phyloP scores from a whole-genome alignment of 2,888 invertebrate genomes.

The Ormyrus rosae region DNA sequence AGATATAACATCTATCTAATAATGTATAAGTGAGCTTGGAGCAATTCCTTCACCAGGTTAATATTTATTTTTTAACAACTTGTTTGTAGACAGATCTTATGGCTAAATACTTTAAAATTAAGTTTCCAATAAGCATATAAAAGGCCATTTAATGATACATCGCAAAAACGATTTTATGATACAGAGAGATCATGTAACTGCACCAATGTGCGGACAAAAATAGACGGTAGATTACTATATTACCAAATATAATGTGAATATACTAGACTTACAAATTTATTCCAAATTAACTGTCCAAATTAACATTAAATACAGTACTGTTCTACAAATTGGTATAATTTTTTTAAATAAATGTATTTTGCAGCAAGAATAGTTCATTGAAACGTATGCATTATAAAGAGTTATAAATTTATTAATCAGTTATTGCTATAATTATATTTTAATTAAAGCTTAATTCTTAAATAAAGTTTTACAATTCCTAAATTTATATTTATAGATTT shows the following conservation, averaged over 20 bases:
- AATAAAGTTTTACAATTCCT: too few relatives aligned
- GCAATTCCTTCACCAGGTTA: conserved; percentile 35
- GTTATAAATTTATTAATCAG: too few relatives aligned
- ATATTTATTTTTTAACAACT: conserved; percentile 18
- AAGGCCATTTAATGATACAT: conserved; percentile 46
- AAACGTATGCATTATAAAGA: too few relatives aligned
- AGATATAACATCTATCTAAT: background rate
- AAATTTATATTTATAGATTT: too few relatives aligned
- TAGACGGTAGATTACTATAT: conserved; percentile 30
- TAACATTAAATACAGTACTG: too few relatives aligned
- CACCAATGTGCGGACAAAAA: conserved; percentile 25
- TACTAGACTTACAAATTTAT: conserved; percentile 1
- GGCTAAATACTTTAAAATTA: conserved; percentile 39
- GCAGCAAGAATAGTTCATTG: too few relatives aligned
- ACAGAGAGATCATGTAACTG: conserved; percentile 39
- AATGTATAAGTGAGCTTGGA: conserved; percentile 26
- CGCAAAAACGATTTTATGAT: conserved; percentile 30
- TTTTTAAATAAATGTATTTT: too few relatives aligned
- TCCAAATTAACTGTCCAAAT: background rate
- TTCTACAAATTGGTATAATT: too few relatives aligned
- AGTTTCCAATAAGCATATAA: conserved; percentile 43
- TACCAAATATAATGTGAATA: conserved; percentile 40
- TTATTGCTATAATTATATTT: too few relatives aligned
- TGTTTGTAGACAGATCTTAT: conserved; percentile 33
- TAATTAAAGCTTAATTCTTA: too few relatives aligned